These are phyloP conservation scores for Troides aeacus DNA, from an alignment of 2,888 invertebrate genomes.

Conservation along the genomic window DNA sequence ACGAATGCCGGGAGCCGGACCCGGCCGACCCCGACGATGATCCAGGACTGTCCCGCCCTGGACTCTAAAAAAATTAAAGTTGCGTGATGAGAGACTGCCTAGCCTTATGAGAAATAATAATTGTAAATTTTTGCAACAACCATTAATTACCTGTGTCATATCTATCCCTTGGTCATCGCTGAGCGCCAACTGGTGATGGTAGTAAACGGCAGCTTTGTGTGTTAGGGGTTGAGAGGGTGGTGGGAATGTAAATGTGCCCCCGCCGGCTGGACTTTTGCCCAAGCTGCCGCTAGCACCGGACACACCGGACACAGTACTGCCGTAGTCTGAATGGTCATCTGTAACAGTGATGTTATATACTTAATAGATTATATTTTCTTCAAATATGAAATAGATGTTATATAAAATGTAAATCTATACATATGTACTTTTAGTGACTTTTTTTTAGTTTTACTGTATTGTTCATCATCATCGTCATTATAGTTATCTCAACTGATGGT, in stretches of 20 bases:
- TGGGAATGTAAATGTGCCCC: constrained; percentile 87
- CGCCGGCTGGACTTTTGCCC: constrained; percentile 82
- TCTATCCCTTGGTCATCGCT: constrained; percentile 94
- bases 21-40: constrained; percentile 93
- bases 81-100: no score
- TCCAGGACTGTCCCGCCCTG: constrained; percentile 95
- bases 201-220: constrained; percentile 88
- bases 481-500: no score
- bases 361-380: not conserved
- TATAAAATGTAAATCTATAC: no score
- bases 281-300: constrained; percentile 78
- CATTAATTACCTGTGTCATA: constrained; percentile 84
- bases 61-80: constrained; percentile 80
- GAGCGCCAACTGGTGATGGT: constrained; percentile 89
- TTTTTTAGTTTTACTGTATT: no score
- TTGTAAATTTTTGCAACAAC: not conserved
- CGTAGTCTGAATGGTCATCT: constrained; percentile 86
- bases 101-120: not conserved
- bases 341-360: constrained; percentile 32
- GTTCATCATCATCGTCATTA: no score
- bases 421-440: no score
- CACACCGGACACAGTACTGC: constrained; percentile 81
- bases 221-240: constrained; percentile 85
- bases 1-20: constrained; percentile 93
- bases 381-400: no score